Conservation (phyloP, 2,113 vertebrate species). For the Oryzias curvinotus region DNA sequence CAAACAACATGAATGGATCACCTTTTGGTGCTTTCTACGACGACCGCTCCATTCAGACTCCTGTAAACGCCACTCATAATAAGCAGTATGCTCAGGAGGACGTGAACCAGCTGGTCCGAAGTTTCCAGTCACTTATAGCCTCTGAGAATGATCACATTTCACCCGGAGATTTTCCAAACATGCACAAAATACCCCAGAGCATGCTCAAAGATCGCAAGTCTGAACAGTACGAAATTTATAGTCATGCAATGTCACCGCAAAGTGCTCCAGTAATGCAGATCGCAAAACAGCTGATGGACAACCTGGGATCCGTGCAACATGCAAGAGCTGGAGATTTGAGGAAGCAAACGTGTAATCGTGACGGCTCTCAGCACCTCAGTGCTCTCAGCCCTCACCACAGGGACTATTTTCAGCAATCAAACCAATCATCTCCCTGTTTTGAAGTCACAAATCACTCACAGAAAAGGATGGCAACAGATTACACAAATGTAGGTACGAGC, state of each 20-base stretch:
- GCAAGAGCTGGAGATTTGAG: slow-evolving; percentile 29
- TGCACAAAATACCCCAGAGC: slow-evolving; percentile 39
- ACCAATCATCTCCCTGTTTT: slow-evolving; percentile 25
- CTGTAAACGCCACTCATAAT: slow-evolving; percentile 19
- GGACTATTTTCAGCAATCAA: slow-evolving; percentile 41
- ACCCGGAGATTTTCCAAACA: slow-evolving; percentile 45
- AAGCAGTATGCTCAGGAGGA: slow-evolving; percentile 50
- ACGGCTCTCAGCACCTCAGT: slow-evolving; percentile 40
- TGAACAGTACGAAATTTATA: slow-evolving; percentile 58
- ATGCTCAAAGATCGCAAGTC: slow-evolving; percentile 45
- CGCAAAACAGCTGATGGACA: slow-evolving; percentile 48
- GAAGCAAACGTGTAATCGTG: slow-evolving; percentile 27
- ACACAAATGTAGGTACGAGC: slow-evolving; percentile 22
- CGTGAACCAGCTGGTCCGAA: slow-evolving; percentile 54
- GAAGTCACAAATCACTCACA: slow-evolving; percentile 41
- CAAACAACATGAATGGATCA: slow-evolving; percentile 37
- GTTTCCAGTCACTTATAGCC: slow-evolving; percentile 56
- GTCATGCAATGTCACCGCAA: slow-evolving; percentile 41
- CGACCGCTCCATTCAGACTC: slow-evolving; percentile 34
- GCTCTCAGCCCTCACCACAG: slow-evolving; percentile 37
- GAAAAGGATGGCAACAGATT: slow-evolving; percentile 47
- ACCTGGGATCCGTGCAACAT: slow-evolving; percentile 40
- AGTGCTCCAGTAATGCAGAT: slow-evolving; percentile 32
- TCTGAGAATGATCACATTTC: slow-evolving; percentile 34
- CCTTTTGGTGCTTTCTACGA: slow-evolving; percentile 44